These are phyloP conservation scores for Carduelis carduelis DNA, from an alignment of 2,797 vertebrate genomes.

Conservation along the genomic window DNA sequence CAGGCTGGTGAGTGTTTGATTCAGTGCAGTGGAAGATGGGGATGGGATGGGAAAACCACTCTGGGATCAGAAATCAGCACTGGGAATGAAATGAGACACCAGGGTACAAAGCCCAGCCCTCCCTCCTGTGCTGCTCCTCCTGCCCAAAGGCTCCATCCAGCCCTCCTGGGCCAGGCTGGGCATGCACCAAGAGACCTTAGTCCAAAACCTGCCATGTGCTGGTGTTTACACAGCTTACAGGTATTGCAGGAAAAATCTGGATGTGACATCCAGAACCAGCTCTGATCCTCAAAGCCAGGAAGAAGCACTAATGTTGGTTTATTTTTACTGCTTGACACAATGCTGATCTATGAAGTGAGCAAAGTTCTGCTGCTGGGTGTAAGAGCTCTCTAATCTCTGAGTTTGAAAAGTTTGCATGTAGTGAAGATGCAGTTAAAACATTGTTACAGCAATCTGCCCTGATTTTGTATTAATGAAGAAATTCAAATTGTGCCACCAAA, in stretches of 20 bases:
- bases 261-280: background rate
- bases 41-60: background rate
- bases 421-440: background rate
- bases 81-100: rapidly evolving
- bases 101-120: rapidly evolving
- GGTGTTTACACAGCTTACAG: background rate
- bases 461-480: background rate
- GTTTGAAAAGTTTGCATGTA: background rate
- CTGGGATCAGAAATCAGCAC: background rate
- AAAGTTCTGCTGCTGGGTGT: background rate
- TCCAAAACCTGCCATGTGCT: background rate
- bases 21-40: background rate
- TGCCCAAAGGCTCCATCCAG: background rate
- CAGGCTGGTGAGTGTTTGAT: background rate
- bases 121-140: background rate
- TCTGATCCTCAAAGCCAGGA: background rate
- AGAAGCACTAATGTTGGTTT: background rate
- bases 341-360: background rate
- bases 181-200: background rate
- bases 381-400: background rate
- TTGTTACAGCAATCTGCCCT: background rate
- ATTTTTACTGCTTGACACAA: background rate
- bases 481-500: background rate
- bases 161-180: background rate
- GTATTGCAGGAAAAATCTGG: background rate